Percentiles rank a stretch among this genome's conserved stretches.
phyloP scores from a whole-genome alignment of 1,140 invertebrate species.

The Matsumurasca onukii region DNA sequence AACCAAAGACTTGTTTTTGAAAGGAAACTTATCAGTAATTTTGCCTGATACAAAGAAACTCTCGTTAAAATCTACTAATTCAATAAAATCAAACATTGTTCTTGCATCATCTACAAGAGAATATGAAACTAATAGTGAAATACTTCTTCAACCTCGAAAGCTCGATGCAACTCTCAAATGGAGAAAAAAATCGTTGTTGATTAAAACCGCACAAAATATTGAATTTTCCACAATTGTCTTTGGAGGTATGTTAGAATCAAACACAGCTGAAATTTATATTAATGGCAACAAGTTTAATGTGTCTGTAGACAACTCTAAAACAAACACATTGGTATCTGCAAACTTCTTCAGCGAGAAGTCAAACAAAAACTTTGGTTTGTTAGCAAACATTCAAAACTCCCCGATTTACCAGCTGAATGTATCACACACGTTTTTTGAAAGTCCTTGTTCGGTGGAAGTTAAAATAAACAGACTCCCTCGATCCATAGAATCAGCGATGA shows the following conservation, averaged over 20 bases:
- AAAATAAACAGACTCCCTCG: neutral
- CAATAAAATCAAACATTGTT: neutral
- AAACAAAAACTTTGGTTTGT: neutral
- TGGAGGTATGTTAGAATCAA: neutral
- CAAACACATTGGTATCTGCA: neutral
- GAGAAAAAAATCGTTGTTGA: neutral
- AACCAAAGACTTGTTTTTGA: neutral
- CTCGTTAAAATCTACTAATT: neutral
- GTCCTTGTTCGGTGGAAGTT: conserved; percentile 4
- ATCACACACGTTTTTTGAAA: conserved; percentile 12
- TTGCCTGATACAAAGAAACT: neutral
- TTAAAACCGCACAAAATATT: neutral
- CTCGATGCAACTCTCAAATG: conserved; percentile 1
- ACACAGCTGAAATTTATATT: conserved; percentile 1
- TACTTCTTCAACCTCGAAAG: neutral
- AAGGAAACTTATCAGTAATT: neutral
- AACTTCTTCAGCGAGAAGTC: neutral
- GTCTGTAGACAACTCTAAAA: neutral
- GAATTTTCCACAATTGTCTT: neutral
- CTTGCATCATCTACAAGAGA: neutral
- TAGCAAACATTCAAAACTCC: neutral
- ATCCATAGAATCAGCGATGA: neutral
- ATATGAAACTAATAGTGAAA: neutral
- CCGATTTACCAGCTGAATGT: neutral
- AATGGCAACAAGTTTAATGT: conserved; percentile 3